A percentile compares a stretch with the other conserved stretches of the same genome.
These are phyloP conservation scores for Burhinus oedicnemus DNA, from an alignment of 2,113 vertebrate genomes.

Conservation along the genomic window DNA sequence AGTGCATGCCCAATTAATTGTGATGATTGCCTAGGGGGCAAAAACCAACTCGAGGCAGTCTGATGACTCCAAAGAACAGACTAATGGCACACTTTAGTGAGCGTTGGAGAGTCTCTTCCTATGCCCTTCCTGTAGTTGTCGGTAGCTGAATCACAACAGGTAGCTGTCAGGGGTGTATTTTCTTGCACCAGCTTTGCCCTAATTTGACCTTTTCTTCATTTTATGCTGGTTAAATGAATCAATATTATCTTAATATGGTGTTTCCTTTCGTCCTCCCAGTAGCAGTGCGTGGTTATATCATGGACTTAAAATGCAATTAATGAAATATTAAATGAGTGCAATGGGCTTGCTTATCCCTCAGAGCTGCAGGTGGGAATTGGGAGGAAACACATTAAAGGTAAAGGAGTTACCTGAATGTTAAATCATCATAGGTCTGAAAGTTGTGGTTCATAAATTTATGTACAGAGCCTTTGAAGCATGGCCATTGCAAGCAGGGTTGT, in stretches of 20 bases:
- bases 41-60: background rate
- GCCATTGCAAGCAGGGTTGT: background rate
- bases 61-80: conserved; percentile 5
- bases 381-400: background rate
- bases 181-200: background rate
- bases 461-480: background rate
- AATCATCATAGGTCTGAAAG: background rate
- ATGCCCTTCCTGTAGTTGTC: background rate
- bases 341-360: background rate
- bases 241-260: conserved; percentile 6
- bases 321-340: conserved; percentile 15
- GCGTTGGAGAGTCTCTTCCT: background rate
- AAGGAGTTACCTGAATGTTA: background rate
- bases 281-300: background rate
- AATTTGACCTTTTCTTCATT: background rate
- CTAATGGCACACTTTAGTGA: conserved; percentile 4
- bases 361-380: background rate
- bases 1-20: conserved; percentile 61
- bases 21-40: conserved; percentile 49
- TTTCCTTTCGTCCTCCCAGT: background rate
- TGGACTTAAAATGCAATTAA: conserved; percentile 2
- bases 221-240: conserved; percentile 26
- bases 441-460: accelerated
- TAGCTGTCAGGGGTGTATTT: background rate
- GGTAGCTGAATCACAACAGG: background rate